Evolutionary conservation across 35 echinoderm and acorn worm species (phyloP).

Genomic region (Holothuria glaberrima): DNA sequence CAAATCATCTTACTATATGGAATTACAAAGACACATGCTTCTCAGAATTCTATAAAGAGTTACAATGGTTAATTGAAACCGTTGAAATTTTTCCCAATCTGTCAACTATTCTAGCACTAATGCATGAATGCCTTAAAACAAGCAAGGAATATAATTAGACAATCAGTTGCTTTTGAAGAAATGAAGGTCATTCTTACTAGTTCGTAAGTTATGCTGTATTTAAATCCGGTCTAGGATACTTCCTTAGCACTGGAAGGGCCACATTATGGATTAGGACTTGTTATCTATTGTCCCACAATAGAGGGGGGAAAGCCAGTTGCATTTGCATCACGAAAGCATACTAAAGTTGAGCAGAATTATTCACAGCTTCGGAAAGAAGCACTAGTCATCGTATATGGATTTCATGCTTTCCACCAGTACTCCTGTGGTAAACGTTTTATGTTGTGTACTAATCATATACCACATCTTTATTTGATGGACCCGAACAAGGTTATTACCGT

Average conservation of each 20-base stretch:
- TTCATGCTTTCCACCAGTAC: conserved; percentile 40
- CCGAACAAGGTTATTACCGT: conserved; percentile 50
- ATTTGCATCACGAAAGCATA: conserved; percentile 31
- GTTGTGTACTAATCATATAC: conserved; percentile 42
- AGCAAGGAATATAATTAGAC: conserved; percentile 10
- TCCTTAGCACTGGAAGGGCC: neutral
- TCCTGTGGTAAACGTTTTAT: too few species aligned
- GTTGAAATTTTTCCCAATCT: conserved; percentile 59
- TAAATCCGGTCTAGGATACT: neutral
- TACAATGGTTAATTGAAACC: conserved; percentile 23
- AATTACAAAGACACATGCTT: neutral
- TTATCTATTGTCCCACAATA: neutral
- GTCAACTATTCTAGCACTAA: conserved; percentile 31
- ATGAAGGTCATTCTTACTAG: neutral
- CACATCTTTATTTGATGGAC: conserved; percentile 24
- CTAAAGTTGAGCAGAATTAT: conserved; percentile 46
- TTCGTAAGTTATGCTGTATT: neutral
- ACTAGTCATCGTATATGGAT: conserved; percentile 50
- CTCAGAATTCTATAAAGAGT: conserved; percentile 27
- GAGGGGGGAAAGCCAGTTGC: conserved; percentile 60
- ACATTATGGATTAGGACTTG: neutral
- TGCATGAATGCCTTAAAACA: conserved; percentile 9
- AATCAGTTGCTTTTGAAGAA: neutral
- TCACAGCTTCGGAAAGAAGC: conserved; percentile 55
- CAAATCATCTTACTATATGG: too few species aligned